Evolutionary conservation across 2,888 invertebrate species (phyloP).

Genomic region (Himalopsyche anomala): DNA sequence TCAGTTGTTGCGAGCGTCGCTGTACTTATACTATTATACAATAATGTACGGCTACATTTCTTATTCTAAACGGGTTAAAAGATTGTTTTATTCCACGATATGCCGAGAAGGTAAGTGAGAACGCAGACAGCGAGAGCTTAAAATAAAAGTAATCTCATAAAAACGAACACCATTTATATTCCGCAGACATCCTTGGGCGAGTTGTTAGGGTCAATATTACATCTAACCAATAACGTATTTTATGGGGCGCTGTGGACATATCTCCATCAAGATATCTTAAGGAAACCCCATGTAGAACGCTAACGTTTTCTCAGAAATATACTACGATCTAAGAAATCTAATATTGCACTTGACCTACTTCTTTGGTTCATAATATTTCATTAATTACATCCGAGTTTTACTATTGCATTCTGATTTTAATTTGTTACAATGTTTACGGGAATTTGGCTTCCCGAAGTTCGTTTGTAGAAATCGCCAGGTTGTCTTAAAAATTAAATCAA

Average conservation of each 20-base stretch:
- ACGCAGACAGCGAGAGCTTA: conserved; percentile 8
- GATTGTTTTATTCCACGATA: conserved; percentile 6
- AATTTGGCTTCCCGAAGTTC: no score
- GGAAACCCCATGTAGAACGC: not conserved
- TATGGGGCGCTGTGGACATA: conserved; percentile 11
- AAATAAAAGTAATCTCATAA: conserved; percentile 31
- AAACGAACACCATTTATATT: conserved; percentile 30
- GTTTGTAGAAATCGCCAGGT: no score
- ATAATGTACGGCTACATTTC: not conserved
- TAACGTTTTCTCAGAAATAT: not conserved
- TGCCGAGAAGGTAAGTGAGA: conserved; percentile 10
- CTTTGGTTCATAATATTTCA: no score
- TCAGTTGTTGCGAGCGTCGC: no score
- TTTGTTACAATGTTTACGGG: no score
- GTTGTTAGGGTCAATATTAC: conserved; percentile 30
- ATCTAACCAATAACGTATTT: conserved; percentile 12
- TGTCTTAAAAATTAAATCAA: no score
- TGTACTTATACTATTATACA: no score
- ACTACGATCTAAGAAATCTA: not conserved
- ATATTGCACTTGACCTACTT: not conserved
- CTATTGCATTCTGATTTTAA: no score
- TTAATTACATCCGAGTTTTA: no score
- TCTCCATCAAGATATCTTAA: not conserved
- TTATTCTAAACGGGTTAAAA: conserved; percentile 1
- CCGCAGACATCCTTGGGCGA: conserved; percentile 26